Conservation (phyloP, 2,797 vertebrate genomes). For the Argya squamiceps region DNA sequence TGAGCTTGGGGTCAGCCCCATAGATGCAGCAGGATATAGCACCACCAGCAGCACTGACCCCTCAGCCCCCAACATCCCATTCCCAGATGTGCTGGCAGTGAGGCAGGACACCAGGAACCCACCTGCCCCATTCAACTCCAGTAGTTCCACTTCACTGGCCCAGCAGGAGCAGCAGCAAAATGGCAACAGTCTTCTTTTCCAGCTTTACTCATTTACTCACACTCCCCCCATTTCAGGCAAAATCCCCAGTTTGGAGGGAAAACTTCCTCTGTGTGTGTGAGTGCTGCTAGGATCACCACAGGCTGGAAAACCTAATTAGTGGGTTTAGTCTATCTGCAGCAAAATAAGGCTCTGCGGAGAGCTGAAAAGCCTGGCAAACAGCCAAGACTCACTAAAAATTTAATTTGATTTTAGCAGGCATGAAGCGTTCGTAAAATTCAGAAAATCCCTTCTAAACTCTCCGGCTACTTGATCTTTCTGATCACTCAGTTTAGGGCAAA, state of each 20-base stretch:
- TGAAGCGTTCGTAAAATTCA: conserved; percentile 26
- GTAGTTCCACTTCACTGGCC: background rate
- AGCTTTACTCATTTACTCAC: background rate
- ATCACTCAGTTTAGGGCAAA: background rate
- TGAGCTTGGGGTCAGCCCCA: background rate
- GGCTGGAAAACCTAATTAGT: conserved; percentile 58
- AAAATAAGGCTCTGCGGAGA: conserved; percentile 27
- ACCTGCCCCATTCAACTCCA: background rate
- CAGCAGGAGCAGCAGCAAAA: background rate
- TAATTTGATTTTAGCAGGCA: conserved; percentile 63
- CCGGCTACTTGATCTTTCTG: background rate
- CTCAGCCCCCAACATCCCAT: rapidly evolving
- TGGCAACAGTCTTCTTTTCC: background rate
- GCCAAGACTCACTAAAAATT: conserved; percentile 50
- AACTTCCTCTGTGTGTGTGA: background rate
- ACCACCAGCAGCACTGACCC: rapidly evolving
- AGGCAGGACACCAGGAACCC: background rate
- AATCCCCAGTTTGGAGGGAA: background rate
- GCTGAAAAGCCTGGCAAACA: conserved; percentile 8
- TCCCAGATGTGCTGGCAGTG: rapidly evolving
- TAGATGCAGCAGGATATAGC: background rate
- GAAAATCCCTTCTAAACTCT: conserved; percentile 38
- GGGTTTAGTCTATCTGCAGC: conserved; percentile 34
- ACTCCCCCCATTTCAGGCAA: background rate
- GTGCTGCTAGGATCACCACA: background rate